Conservation (phyloP, 2,113 vertebrate genomes). For the Polypterus senegalus region DNA sequence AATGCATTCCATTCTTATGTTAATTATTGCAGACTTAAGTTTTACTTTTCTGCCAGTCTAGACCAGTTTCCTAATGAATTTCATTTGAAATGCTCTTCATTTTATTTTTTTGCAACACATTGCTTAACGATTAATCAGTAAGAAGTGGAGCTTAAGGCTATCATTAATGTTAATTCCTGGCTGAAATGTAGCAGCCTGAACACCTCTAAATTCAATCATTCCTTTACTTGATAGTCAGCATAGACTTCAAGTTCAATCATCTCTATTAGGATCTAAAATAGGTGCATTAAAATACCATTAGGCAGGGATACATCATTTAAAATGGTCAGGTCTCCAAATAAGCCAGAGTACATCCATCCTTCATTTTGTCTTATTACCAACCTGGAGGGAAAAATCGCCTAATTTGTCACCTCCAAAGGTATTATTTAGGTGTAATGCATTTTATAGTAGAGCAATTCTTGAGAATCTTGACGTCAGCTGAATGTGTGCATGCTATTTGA, state of each 20-base stretch:
- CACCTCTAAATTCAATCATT: slow-evolving; percentile 16
- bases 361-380: slow-evolving; percentile 3
- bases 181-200: slow-evolving; percentile 12
- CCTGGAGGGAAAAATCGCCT: neutral
- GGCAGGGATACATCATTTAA: slow-evolving; percentile 6
- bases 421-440: slow-evolving; percentile 1
- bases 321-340: slow-evolving; percentile 7
- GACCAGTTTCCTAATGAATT: slow-evolving; percentile 12
- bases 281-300: slow-evolving; percentile 13
- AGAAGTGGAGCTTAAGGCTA: slow-evolving; percentile 15
- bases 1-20: slow-evolving; percentile 5
- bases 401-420: slow-evolving; percentile 6
- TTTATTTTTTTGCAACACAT: slow-evolving; percentile 8
- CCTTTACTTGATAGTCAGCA: slow-evolving; percentile 5
- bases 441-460: too few species aligned
- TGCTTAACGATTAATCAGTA: slow-evolving; percentile 17
- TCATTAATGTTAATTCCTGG: slow-evolving; percentile 17
- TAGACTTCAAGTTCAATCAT: slow-evolving; percentile 12
- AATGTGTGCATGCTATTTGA: too few species aligned
- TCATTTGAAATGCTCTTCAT: slow-evolving; percentile 1
- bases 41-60: slow-evolving; percentile 8
- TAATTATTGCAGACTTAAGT: slow-evolving; percentile 11
- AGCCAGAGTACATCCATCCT: slow-evolving; percentile 4
- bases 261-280: slow-evolving; percentile 15
- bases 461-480: too few species aligned